Evolutionary conservation across 2,888 invertebrate genomes (phyloP), one percentile per base, ranked within the genome.

Genomic region (Margaritifera margaritifera): DNA sequence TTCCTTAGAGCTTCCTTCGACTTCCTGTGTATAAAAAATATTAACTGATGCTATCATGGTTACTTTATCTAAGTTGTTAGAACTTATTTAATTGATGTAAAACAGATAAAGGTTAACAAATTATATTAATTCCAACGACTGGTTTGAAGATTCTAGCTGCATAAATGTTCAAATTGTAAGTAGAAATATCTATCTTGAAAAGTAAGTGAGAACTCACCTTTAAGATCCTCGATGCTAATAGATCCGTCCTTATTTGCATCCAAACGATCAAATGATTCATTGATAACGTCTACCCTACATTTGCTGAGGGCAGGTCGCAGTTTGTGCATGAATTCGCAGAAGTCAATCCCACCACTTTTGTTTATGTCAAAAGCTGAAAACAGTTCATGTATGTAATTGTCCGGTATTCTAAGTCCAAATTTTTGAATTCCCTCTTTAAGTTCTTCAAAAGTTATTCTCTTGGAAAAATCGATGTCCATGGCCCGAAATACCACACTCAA

Each of bases 281-380:
- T 74, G 51, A 85, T 77, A 24, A 85, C 82, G 25, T 68, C 65
- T 8, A 76, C 70, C 27, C 86, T 72, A n/a, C 68, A 66, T 22
- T 68, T 59, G 15, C 74, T 52, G 80, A 86, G 74, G 1, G 82
- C 80, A 18, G 82, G 82, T 59, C 80, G 69, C 22, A 86, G 67
- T 56, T 78, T 77, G 61, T 75, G 59, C 77, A 86, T 84, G 53
- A 86, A 85, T 73, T 86, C 86, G 50, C 77, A 67, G 71, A 86
- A 86, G 67, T 86, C 86, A n/a, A 86, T 80, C 6, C 75, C 75
- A 5, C 81, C 80, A 66, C 79, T 83, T 11, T 78, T 69, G 69
- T 86, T 84, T 50, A 77, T 71, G 64, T 86, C 86, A 27, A 86
- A 66, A 31, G 80, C 77, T 20, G 70, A 31, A 69, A 86, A 86